Percentiles rank a stretch among this genome's conserved stretches.
phyloP scores from a whole-genome alignment of 2,797 vertebrate species.

The Potorous gilbertii region DNA sequence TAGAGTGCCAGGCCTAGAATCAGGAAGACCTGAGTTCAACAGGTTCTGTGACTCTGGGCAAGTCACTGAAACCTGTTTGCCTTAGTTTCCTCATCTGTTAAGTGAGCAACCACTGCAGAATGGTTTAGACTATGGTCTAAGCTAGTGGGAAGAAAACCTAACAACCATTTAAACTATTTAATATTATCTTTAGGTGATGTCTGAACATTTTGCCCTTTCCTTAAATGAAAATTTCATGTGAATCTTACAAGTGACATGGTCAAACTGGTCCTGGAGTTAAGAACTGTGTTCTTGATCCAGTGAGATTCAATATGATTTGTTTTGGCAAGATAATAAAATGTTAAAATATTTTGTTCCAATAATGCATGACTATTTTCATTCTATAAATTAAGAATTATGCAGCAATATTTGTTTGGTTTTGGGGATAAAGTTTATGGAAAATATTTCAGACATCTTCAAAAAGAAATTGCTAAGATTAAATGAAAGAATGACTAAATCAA shows the following conservation, averaged over 20 bases:
- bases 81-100: not conserved
- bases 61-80: not conserved
- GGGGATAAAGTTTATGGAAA: conserved; percentile 10
- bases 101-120: not conserved
- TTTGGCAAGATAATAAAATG: conserved; percentile 39
- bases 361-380: conserved; percentile 52
- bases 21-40: not conserved
- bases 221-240: not conserved
- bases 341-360: conserved; percentile 12
- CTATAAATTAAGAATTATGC: conserved; percentile 50
- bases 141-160: not conserved
- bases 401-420: not conserved
- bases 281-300: conserved; percentile 9
- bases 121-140: not conserved
- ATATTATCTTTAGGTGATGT: not conserved
- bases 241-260: not conserved
- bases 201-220: not conserved
- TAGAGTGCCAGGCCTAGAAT: not conserved
- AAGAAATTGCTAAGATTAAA: conserved; percentile 30
- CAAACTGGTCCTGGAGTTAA: conserved; percentile 14
- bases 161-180: not conserved
- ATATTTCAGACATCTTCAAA: conserved; percentile 26
- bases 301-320: conserved; percentile 23
- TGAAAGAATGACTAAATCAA: not conserved
- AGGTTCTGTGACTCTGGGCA: not conserved